These are phyloP conservation scores for Sinohyriopsis cumingii DNA, from an alignment of 2,888 invertebrate species.

Conservation along the genomic window DNA sequence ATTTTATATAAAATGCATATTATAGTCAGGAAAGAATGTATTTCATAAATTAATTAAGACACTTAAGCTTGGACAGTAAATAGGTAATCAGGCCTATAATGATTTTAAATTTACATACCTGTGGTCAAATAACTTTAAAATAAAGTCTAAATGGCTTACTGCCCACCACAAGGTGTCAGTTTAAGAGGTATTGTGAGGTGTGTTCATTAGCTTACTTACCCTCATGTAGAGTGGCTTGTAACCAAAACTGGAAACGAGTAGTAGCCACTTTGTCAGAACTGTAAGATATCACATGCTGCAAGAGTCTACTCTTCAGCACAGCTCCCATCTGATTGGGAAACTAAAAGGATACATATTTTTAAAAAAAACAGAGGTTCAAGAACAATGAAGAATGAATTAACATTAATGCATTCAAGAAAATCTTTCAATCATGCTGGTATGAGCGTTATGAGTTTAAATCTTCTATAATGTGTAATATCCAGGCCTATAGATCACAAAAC, in stretches of 20 bases:
- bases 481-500: background rate
- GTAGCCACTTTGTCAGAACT: constrained; percentile 51
- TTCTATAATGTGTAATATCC: background rate
- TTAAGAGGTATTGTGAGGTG: background rate
- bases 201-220: constrained; percentile 34
- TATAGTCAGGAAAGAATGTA: too few relatives aligned
- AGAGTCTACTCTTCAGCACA: constrained; percentile 47
- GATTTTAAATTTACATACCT: too few relatives aligned
- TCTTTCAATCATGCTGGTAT: too few relatives aligned
- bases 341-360: constrained; percentile 31
- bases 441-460: too few relatives aligned
- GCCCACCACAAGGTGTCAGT: too few relatives aligned
- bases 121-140: too few relatives aligned
- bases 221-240: constrained; percentile 59
- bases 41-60: too few relatives aligned
- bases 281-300: constrained; percentile 58
- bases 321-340: constrained; percentile 65
- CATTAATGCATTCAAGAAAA: too few relatives aligned
- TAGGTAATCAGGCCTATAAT: too few relatives aligned
- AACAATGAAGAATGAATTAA: background rate
- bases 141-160: too few relatives aligned
- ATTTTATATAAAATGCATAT: too few relatives aligned
- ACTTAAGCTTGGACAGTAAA: too few relatives aligned
- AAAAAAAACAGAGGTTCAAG: background rate
- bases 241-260: constrained; percentile 60